Conservation (phyloP, 1,140 invertebrate species). For the Meloidogyne chitwoodi region DNA sequence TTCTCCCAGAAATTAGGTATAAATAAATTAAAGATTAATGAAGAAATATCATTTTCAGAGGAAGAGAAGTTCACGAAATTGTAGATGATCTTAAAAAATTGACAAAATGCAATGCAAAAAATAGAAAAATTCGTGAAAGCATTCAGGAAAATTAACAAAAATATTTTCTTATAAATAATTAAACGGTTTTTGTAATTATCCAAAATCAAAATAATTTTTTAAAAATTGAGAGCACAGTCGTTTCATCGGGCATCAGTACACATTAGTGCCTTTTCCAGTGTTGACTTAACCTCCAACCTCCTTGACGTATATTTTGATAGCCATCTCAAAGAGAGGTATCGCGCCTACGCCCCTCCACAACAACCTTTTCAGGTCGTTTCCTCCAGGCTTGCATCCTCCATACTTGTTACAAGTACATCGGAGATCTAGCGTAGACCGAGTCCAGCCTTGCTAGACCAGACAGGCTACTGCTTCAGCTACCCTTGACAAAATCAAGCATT, state of each 20-base stretch:
- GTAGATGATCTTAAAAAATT: constrained; percentile 16
- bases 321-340: not conserved
- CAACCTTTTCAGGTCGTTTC: not conserved
- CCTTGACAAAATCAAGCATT: too few species aligned
- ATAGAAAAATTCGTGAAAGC: too few species aligned
- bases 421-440: too few species aligned
- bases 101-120: not conserved
- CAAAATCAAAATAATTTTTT: too few species aligned
- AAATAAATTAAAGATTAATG: not conserved
- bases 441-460: too few species aligned
- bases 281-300: not conserved
- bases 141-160: too few species aligned
- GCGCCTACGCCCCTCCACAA: not conserved
- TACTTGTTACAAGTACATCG: too few species aligned
- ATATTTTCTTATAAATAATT: too few species aligned
- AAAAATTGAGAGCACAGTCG: not conserved
- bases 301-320: not conserved
- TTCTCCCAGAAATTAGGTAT: constrained; percentile 10
- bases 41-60: not conserved
- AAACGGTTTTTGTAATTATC: too few species aligned
- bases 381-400: too few species aligned
- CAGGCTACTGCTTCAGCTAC: too few species aligned
- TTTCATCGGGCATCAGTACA: not conserved
- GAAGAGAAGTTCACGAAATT: constrained; percentile 18
- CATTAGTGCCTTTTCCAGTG: not conserved